Base-by-base conservation (phyloP, 2,797 vertebrate genomes). In the Sorex maritimensis region DNA sequence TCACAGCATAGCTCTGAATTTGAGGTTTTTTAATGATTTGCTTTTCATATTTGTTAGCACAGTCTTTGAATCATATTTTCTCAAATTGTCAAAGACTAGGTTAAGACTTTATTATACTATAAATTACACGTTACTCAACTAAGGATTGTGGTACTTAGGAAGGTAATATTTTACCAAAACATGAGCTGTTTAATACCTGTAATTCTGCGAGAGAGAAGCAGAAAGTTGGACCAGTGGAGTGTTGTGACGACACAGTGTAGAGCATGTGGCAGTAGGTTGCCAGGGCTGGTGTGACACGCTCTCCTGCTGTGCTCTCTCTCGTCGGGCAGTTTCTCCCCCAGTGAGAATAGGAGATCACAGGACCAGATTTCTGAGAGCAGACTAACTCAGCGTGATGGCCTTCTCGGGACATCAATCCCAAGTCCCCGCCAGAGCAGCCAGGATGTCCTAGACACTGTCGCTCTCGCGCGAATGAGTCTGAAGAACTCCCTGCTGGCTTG, bases 401-500 rank as follows among this genome's bases (percentile, higher is more conserved):
- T 71, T 92, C 92, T 78, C 28, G 58, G 77, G 38, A 84, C 71
- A 2, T 12, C 38, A 93, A 71, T 81, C 83, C 84, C 77, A 68
- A 87, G 49, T 92, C 58, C 61, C 93, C 67, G 14, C 7, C 68
- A 69, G 52, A 91, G 67, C 46, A 75, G 75, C 30, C 61, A n/a
- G 77, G 21, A 0, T 73, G 65, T 87, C 71, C 3, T 24, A 86
- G 82, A 73, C 34, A 30, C 26, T 58, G 30, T 74, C 46, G 0
- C 81, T 88, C 74, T 14, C 17, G 41, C 34, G 24, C 52, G 58
- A 61, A 21, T 61, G 58, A 19, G 58, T 49, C 69, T 81, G 61
- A 96, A 44, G 90, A 79, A 82, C 46, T 94, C 79, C 83, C 75
- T 90, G 74, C 77, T 88, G 15, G 83, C 68, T 90, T 82, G 4